Conservation (phyloP, 2,797 vertebrate genomes). For the Benthosema pterotum region DNA sequence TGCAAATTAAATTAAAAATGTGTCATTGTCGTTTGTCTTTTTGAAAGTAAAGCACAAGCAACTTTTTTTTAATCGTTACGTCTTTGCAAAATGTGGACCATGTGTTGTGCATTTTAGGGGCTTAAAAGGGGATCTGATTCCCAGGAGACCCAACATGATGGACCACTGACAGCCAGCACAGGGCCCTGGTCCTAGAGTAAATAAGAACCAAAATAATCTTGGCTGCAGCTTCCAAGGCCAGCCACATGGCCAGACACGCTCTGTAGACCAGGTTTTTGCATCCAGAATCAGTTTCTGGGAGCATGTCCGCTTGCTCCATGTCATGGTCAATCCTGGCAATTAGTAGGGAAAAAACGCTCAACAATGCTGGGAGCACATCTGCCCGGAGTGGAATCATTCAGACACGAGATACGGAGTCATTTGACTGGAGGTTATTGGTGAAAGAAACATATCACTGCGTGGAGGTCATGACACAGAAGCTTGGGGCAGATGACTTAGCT, state of each 20-base stretch:
- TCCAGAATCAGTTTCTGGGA: background rate
- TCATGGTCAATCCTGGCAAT: background rate
- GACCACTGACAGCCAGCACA: too few relatives aligned
- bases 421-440: background rate
- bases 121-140: background rate
- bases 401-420: background rate
- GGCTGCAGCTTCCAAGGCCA: background rate
- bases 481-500: background rate
- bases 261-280: background rate
- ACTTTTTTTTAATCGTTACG: background rate
- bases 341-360: too few relatives aligned
- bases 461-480: background rate
- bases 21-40: too few relatives aligned
- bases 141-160: too few relatives aligned
- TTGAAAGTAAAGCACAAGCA: background rate
- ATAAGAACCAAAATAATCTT: background rate
- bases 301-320: background rate
- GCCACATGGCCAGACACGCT: background rate
- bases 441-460: background rate
- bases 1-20: too few relatives aligned
- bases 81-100: constrained; percentile 6
- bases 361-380: background rate
- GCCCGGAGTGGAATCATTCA: background rate
- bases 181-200: constrained; percentile 1
- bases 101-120: constrained; percentile 1